These are phyloP conservation scores for Parasteatoda tepidariorum DNA, from an alignment of 1,140 invertebrate species.

Conservation along the genomic window DNA sequence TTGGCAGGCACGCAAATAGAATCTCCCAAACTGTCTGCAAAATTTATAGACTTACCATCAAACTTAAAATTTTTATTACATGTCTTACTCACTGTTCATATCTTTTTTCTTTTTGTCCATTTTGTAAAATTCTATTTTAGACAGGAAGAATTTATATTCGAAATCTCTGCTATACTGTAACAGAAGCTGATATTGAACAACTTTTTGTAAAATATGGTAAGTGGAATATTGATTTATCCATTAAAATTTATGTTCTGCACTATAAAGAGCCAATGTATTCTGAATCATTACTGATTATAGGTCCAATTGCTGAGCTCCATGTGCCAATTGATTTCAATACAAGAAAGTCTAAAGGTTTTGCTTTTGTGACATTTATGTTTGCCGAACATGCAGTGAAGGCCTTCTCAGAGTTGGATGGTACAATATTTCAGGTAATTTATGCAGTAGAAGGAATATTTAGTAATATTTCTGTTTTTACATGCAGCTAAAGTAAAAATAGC, in stretches of 20 bases:
- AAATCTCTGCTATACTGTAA: constrained; percentile 90
- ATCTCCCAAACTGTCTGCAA: too few species aligned
- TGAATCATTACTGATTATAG: constrained; percentile 69
- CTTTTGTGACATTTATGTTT: constrained; percentile 91
- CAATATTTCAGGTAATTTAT: constrained; percentile 80
- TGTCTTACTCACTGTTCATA: not conserved
- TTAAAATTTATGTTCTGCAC: not conserved
- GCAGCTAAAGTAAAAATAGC: too few species aligned
- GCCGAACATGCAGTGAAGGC: constrained; percentile 95
- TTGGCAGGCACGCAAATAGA: too few species aligned
- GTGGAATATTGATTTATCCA: constrained; percentile 13
- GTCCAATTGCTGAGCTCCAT: constrained; percentile 87
- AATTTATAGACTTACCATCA: too few species aligned
- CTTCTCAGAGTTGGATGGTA: constrained; percentile 88
- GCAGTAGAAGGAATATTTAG: too few species aligned
- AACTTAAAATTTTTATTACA: not conserved
- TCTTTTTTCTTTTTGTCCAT: not conserved
- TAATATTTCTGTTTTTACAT: too few species aligned
- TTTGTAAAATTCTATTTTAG: constrained; percentile 62
- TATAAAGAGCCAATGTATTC: not conserved
- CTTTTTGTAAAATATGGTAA: constrained; percentile 90
- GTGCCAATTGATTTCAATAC: constrained; percentile 88
- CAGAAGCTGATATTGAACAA: constrained; percentile 86
- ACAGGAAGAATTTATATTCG: constrained; percentile 95
- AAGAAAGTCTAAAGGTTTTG: constrained; percentile 93